These are phyloP conservation scores for Xenopus petersii DNA, from an alignment of 2,797 vertebrate species.

Conservation along the genomic window DNA sequence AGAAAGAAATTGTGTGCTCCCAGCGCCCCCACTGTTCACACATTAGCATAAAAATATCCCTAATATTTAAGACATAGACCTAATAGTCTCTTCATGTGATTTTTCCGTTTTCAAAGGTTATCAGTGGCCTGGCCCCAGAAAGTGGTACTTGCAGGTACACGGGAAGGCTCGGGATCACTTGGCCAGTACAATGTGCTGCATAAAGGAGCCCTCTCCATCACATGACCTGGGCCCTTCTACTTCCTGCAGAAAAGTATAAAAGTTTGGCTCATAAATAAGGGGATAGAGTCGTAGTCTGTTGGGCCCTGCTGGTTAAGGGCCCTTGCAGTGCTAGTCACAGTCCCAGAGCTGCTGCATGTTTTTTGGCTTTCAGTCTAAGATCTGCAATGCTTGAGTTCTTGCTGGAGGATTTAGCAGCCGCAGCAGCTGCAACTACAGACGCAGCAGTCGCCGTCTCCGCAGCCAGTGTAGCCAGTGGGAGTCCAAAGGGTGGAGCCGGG, in stretches of 20 bases:
- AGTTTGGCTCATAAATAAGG: conserved; percentile 40
- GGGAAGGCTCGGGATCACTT: conserved; percentile 23
- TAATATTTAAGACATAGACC: conserved; percentile 43
- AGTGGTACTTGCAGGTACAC: conserved; percentile 17
- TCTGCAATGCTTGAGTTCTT: conserved; percentile 99
- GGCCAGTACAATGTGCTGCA: conserved; percentile 4
- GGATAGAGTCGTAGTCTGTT: conserved; percentile 10
- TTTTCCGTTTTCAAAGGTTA: neutral
- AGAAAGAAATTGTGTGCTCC: conserved; percentile 30
- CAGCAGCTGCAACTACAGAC: conserved; percentile 91
- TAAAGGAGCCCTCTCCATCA: neutral
- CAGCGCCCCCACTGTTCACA: conserved; percentile 26
- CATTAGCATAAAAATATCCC: conserved; percentile 36
- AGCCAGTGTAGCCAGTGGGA: conserved; percentile 89
- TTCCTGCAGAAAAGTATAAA: conserved; percentile 11
- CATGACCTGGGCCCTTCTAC: conserved; percentile 12
- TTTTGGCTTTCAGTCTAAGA: conserved; percentile 98
- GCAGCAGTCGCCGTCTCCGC: conserved; percentile 93
- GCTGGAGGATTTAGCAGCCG: conserved; percentile 96
- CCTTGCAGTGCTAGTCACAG: conserved; percentile 75
- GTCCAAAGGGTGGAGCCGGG: conserved; percentile 90
- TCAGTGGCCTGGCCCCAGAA: conserved; percentile 28
- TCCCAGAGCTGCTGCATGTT: conserved; percentile 93
- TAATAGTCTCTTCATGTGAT: conserved; percentile 29
- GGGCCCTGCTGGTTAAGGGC: neutral